Conservation (phyloP, 1,140 invertebrate species). For the Diabrotica undecimpunctata region DNA sequence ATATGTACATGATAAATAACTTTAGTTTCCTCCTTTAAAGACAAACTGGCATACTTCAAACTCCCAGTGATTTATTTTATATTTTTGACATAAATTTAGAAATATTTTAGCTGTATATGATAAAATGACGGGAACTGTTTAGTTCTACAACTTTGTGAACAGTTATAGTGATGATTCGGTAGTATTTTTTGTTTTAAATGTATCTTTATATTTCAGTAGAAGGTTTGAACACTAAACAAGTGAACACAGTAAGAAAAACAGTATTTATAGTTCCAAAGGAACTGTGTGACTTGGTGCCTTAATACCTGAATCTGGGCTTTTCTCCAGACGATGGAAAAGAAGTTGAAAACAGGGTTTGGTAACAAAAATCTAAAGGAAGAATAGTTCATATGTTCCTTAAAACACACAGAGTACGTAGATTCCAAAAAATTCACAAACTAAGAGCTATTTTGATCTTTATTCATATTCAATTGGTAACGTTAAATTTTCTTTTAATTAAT, state of each 20-base stretch:
- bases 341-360: conserved; percentile 20
- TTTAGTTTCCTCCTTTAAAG: too few species aligned
- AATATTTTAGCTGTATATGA: too few species aligned
- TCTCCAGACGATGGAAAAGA: conserved; percentile 16
- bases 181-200: conserved; percentile 5
- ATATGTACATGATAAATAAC: too few species aligned
- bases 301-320: conserved; percentile 22
- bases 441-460: not conserved
- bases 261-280: conserved; percentile 29
- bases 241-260: conserved; percentile 24
- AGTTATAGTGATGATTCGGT: conserved; percentile 6
- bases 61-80: too few species aligned
- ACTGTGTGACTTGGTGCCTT: conserved; percentile 28
- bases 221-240: conserved; percentile 21
- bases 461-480: not conserved
- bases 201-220: conserved; percentile 17
- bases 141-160: too few species aligned
- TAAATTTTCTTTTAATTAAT: not conserved
- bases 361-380: not conserved
- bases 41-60: too few species aligned
- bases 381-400: conserved; percentile 10
- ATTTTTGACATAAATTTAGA: too few species aligned
- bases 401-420: conserved; percentile 1
- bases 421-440: not conserved
- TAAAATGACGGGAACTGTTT: too few species aligned